Evolutionary conservation across 2,888 invertebrate genomes (phyloP).

Genomic region (Polydrusus tereticollis): DNA sequence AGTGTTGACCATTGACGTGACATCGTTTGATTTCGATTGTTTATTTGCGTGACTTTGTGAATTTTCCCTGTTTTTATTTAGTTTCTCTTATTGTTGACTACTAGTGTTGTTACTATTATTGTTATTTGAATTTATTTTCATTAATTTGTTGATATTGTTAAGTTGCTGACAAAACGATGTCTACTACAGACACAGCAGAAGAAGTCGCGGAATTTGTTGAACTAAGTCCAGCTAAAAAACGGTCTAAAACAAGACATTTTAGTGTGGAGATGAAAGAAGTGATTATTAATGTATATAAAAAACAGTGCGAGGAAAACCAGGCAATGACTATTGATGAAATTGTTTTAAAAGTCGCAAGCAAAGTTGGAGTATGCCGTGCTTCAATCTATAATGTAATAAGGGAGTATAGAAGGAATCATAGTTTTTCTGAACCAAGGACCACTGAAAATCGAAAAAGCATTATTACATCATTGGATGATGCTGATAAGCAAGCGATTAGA

Average conservation of each 20-base stretch:
- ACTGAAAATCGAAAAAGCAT: no score
- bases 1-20: no score
- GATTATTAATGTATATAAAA: not conserved
- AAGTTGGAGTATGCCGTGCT: constrained; percentile 1
- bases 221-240: constrained; percentile 1
- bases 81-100: no score
- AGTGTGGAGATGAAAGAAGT: constrained; percentile 5
- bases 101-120: no score
- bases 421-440: no score
- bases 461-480: no score
- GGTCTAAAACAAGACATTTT: not conserved
- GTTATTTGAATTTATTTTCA: no score
- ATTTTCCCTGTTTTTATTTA: no score
- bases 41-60: no score
- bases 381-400: constrained; percentile 6
- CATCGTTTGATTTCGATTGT: no score
- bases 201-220: not conserved
- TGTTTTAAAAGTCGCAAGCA: not conserved
- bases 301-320: not conserved
- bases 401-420: not conserved
- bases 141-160: no score
- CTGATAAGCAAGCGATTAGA: no score
- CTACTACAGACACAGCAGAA: constrained; percentile 14
- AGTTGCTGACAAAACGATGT: not conserved
- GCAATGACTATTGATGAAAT: not conserved